A percentile compares a stretch with the other conserved stretches of the same genome.
Conservation (phyloP, 2,888 invertebrate species). For the Teinopalpus imperialis region DNA sequence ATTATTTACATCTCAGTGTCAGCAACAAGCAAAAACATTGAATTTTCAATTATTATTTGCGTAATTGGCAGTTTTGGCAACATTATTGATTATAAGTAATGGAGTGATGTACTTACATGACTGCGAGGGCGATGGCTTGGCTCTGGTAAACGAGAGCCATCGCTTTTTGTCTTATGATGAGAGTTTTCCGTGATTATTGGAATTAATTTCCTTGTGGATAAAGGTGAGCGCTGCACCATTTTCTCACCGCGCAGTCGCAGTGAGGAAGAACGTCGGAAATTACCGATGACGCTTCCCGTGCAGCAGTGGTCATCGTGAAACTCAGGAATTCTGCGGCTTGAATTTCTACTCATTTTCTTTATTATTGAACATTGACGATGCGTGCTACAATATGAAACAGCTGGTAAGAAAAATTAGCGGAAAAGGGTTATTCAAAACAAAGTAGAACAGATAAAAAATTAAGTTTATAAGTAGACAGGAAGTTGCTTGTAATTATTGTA, state of each 20-base stretch:
- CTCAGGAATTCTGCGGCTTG: conserved; percentile 63
- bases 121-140: conserved; percentile 79
- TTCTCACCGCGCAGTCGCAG: conserved; percentile 86
- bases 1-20: too few species aligned
- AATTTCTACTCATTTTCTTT: conserved; percentile 73
- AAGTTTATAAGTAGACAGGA: too few species aligned
- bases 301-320: conserved; percentile 76
- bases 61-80: too few species aligned
- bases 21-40: too few species aligned
- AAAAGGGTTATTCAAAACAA: conserved; percentile 28
- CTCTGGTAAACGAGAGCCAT: conserved; percentile 69
- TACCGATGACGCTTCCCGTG: conserved; percentile 76
- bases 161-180: conserved; percentile 70
- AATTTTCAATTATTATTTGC: too few species aligned
- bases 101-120: conserved; percentile 72
- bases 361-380: conserved; percentile 64
- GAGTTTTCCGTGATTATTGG: conserved; percentile 84
- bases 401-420: conserved; percentile 42
- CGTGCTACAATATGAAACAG: conserved; percentile 63
- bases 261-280: conserved; percentile 85
- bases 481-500: too few species aligned
- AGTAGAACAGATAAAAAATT: conserved; percentile 33
- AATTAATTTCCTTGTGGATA: conserved; percentile 77
- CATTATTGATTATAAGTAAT: not conserved
- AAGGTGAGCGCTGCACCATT: conserved; percentile 79